Evolutionary conservation across 2,888 invertebrate species (phyloP).

Genomic region (Caenorhabditis drosophilae): DNA sequence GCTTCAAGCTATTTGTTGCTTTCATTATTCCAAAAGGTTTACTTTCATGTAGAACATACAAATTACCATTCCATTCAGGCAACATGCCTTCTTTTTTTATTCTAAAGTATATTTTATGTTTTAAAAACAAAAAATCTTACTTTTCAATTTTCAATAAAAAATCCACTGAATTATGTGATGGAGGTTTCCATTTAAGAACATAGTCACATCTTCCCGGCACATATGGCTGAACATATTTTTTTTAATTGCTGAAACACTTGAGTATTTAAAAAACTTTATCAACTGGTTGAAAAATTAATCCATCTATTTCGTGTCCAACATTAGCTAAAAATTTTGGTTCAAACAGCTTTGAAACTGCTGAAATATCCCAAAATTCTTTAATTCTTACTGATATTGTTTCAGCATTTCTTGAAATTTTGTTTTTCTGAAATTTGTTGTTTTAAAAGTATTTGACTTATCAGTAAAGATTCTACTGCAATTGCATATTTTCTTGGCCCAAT

Average conservation of each 20-base stretch:
- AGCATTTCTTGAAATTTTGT: conserved; percentile 23
- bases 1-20: conserved; percentile 79
- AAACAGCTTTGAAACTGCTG: conserved; percentile 52
- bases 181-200: conserved; percentile 97
- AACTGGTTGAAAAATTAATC: conserved; percentile 93
- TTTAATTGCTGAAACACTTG: background rate
- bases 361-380: conserved; percentile 76
- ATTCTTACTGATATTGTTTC: conserved; percentile 75
- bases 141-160: conserved; percentile 84
- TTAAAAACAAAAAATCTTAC: conserved; percentile 28
- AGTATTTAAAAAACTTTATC: conserved; percentile 75
- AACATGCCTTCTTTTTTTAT: conserved; percentile 55
- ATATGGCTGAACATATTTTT: conserved; percentile 77
- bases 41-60: conserved; percentile 71
- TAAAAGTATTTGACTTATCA: too few relatives aligned
- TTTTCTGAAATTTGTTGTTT: conserved; percentile 7
- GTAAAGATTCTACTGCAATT: conserved; percentile 73
- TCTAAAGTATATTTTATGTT: conserved; percentile 7
- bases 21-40: conserved; percentile 79
- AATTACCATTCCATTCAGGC: conserved; percentile 68
- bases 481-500: conserved; percentile 77
- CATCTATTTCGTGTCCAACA: conserved; percentile 92
- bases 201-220: conserved; percentile 81
- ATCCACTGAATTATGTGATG: conserved; percentile 91
- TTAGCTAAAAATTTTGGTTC: conserved; percentile 82